Evolutionary conservation across 2,888 invertebrate genomes (phyloP).

Genomic region (Phaonia tiefii): DNA sequence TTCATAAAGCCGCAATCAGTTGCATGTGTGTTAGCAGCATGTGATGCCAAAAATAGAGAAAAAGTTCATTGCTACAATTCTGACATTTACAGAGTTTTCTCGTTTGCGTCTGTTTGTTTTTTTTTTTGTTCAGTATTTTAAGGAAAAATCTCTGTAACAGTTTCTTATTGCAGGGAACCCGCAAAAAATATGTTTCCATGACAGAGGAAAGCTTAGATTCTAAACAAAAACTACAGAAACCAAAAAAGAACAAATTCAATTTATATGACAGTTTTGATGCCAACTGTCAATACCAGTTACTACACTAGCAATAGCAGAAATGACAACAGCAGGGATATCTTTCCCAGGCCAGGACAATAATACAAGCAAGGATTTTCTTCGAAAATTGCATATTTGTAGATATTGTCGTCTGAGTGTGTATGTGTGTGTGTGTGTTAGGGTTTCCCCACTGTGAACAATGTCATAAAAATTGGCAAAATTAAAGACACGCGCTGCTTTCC

Average conservation of each 20-base stretch:
- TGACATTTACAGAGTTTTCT: constrained; percentile 53
- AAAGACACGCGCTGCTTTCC: constrained; percentile 47
- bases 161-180: constrained; percentile 19
- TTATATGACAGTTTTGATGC: constrained; percentile 66
- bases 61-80: constrained; percentile 55
- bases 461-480: constrained; percentile 58
- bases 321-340: constrained; percentile 22
- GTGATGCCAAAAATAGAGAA: constrained; percentile 53
- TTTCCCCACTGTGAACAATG: constrained; percentile 30
- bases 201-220: neutral
- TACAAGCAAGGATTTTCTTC: neutral
- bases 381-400: neutral
- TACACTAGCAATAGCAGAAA: neutral
- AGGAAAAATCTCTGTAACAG: constrained; percentile 44
- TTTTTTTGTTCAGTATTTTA: constrained; percentile 26
- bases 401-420: neutral
- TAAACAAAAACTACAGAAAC: constrained; percentile 27
- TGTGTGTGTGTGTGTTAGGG: neutral
- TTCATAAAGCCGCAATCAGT: constrained; percentile 58
- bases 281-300: constrained; percentile 65
- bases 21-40: constrained; percentile 49
- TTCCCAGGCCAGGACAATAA: neutral
- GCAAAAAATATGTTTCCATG: constrained; percentile 7
- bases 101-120: constrained; percentile 8
- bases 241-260: constrained; percentile 56